Conservation (phyloP, 53 echinoderm and acorn worm genomes). For the Apostichopus leukothele region DNA sequence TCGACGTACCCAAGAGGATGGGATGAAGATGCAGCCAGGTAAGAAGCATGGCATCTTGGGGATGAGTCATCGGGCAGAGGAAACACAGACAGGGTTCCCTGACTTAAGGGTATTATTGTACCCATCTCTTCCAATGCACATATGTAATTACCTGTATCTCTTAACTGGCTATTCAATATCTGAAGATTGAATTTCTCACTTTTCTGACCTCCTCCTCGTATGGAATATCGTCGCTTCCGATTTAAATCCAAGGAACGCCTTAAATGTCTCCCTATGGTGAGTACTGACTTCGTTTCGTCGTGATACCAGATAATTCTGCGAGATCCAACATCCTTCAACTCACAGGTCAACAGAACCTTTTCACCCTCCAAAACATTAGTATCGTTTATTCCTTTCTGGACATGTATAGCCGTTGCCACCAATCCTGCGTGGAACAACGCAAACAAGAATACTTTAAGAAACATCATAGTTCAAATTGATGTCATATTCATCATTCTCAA, state of each 20-base stretch:
- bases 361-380: slow-evolving; percentile 23
- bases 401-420: neutral
- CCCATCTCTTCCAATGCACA: slow-evolving; percentile 2
- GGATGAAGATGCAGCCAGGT: neutral
- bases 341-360: neutral
- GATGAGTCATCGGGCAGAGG: neutral
- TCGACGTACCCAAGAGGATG: neutral
- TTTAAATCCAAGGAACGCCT: neutral
- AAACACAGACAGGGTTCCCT: neutral
- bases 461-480: neutral
- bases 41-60: slow-evolving; percentile 1
- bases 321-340: neutral
- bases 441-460: neutral
- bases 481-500: too few relatives aligned
- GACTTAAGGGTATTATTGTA: neutral
- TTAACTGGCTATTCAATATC: neutral
- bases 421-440: neutral
- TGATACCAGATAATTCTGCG: slow-evolving; percentile 6
- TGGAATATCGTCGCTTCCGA: neutral
- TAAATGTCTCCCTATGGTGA: neutral
- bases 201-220: neutral
- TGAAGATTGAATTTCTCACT: slow-evolving; percentile 3
- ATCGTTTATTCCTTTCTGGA: neutral
- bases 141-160: slow-evolving; percentile 8
- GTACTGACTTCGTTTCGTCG: neutral